Evolutionary conservation across 2,113 vertebrate genomes (phyloP).

Genomic region (Trachemys scripta): DNA sequence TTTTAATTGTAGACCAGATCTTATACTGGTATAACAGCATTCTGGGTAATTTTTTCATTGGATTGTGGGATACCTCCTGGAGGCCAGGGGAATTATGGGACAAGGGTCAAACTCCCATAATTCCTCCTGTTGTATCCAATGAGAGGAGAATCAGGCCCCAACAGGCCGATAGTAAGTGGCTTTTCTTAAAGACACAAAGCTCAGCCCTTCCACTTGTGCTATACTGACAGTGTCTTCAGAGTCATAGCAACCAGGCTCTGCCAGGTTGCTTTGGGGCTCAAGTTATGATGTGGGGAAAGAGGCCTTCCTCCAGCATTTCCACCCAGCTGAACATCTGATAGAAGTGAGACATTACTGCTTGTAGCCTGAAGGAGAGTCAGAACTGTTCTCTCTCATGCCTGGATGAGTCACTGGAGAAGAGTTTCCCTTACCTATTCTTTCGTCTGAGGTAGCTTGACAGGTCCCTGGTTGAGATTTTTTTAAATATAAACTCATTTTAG

Average conservation of each 20-base stretch:
- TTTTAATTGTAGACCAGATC: not conserved
- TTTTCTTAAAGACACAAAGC: not conserved
- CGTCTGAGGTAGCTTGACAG: not conserved
- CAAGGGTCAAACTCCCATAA: not conserved
- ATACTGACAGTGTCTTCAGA: not conserved
- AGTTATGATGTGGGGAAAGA: not conserved
- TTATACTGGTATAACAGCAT: not conserved
- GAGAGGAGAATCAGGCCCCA: not conserved
- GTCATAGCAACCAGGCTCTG: not conserved
- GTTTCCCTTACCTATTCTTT: not conserved
- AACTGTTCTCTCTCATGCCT: not conserved
- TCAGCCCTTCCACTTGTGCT: not conserved
- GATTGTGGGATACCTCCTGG: not conserved
- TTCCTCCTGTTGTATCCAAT: not conserved
- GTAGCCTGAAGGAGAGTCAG: not conserved
- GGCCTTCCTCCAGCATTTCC: slow-evolving; percentile 12
- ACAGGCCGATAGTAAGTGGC: not conserved
- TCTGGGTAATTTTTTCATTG: not conserved
- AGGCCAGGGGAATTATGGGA: not conserved
- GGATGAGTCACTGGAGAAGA: slow-evolving; percentile 9
- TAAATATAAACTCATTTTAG: not conserved
- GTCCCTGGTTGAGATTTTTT: not conserved
- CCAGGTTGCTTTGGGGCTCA: not conserved
- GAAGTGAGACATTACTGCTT: not conserved
- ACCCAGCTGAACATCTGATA: not conserved